These are phyloP conservation scores for Patella pellucida DNA, from an alignment of 2,888 invertebrate species.

Conservation along the genomic window DNA sequence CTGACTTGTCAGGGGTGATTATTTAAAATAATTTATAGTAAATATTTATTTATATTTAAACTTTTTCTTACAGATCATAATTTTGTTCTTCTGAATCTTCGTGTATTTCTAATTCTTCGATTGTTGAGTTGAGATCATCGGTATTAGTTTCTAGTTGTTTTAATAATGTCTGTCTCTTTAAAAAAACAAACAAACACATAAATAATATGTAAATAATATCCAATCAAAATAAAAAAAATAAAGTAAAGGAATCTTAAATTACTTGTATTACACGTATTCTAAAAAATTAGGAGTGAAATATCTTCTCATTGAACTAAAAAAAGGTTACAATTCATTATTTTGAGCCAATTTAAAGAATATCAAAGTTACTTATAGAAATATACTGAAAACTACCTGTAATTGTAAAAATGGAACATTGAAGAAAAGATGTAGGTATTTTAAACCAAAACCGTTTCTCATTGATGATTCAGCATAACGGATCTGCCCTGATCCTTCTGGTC, in stretches of 20 bases:
- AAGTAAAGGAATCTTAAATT: no score
- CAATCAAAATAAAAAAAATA: no score
- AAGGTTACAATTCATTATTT: no score
- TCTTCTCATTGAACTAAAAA: no score
- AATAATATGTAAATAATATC: no score
- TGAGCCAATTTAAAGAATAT: no score
- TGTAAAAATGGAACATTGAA: constrained; percentile 94
- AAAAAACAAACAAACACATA: constrained; percentile 20
- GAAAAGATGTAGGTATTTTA: constrained; percentile 92
- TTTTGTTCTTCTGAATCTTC: constrained; percentile 74
- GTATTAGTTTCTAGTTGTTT: constrained; percentile 88
- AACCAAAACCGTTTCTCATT: constrained; percentile 95
- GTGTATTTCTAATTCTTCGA: constrained; percentile 73
- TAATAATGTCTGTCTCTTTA: constrained; percentile 81
- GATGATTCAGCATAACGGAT: constrained; percentile 91
- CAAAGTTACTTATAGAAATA: background rate
- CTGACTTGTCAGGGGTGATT: no score
- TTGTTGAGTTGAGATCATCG: constrained; percentile 83
- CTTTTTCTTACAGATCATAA: constrained; percentile 71
- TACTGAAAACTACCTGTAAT: constrained; percentile 76
- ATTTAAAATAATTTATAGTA: no score
- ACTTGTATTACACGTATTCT: no score
- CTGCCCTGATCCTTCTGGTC: constrained; percentile 62
- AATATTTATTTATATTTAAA: background rate
- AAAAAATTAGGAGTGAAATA: no score